Percentiles rank a stretch among this genome's conserved stretches.
Evolutionary conservation across 2,113 vertebrate genomes (phyloP).

Genomic region (Spilogale gracilis): DNA sequence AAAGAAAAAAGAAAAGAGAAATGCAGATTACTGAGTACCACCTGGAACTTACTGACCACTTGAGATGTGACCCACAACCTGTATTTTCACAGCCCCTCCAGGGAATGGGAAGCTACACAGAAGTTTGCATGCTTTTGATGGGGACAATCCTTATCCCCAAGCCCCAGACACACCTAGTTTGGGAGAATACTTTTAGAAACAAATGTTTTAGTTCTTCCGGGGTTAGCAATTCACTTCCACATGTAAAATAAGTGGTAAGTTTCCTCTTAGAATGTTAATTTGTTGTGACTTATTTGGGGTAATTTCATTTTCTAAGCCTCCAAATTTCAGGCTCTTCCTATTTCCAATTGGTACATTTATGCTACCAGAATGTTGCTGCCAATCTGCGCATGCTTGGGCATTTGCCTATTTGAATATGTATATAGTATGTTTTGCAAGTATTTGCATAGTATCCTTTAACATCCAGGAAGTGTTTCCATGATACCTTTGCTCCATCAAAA

Average conservation of each 20-base stretch:
- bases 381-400: neutral
- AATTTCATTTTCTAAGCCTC: neutral
- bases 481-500: neutral
- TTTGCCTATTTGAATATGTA: constrained; percentile 25
- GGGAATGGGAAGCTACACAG: neutral
- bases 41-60: neutral
- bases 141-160: neutral
- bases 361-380: neutral
- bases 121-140: neutral
- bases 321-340: neutral
- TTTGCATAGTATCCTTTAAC: constrained; percentile 59
- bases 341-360: neutral
- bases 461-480: constrained; percentile 40
- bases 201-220: neutral
- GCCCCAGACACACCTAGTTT: neutral
- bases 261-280: neutral
- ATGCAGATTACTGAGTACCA: neutral
- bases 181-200: neutral
- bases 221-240: neutral
- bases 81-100: neutral
- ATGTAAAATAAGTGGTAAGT: neutral
- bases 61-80: neutral
- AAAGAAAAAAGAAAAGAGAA: neutral
- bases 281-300: neutral
- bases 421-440: constrained; percentile 32